Evolutionary conservation across 2,113 vertebrate species (phyloP).

Genomic region (Neodon shergylaensis): DNA sequence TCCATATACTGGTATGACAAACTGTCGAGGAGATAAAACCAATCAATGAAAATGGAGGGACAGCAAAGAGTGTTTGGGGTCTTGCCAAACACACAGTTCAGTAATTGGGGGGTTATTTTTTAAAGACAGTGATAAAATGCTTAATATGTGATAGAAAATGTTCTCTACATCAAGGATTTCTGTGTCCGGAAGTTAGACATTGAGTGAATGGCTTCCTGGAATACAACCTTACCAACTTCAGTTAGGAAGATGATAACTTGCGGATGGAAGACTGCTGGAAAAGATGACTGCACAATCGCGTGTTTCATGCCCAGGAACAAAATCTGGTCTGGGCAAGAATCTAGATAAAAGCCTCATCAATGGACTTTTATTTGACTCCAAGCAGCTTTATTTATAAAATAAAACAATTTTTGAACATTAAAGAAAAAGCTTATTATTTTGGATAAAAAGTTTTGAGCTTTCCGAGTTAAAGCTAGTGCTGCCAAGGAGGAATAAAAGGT

Average conservation of each 20-base stretch:
- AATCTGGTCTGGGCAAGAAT: not conserved
- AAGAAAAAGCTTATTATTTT: not conserved
- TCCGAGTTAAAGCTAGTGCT: not conserved
- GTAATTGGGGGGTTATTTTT: not conserved
- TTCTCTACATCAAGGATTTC: not conserved
- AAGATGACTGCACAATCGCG: not conserved
- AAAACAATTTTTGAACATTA: not conserved
- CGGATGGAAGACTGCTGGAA: not conserved
- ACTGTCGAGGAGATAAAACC: not conserved
- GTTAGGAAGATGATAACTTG: not conserved
- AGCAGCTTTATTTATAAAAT: conserved; percentile 22
- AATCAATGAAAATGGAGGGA: not conserved
- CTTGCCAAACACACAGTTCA: not conserved
- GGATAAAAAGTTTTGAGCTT: not conserved
- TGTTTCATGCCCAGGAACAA: not conserved
- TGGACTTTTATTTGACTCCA: too few species aligned
- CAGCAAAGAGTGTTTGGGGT: not conserved
- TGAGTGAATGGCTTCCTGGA: not conserved
- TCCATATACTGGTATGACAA: not conserved
- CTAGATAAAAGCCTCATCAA: not conserved
- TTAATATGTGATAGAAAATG: not conserved
- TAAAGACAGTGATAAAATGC: not conserved
- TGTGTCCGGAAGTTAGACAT: not conserved
- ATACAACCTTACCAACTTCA: not conserved
- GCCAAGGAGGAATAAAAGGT: not conserved